Conservation (phyloP, 2,888 invertebrate genomes). For the Melieria crassipennis region DNA sequence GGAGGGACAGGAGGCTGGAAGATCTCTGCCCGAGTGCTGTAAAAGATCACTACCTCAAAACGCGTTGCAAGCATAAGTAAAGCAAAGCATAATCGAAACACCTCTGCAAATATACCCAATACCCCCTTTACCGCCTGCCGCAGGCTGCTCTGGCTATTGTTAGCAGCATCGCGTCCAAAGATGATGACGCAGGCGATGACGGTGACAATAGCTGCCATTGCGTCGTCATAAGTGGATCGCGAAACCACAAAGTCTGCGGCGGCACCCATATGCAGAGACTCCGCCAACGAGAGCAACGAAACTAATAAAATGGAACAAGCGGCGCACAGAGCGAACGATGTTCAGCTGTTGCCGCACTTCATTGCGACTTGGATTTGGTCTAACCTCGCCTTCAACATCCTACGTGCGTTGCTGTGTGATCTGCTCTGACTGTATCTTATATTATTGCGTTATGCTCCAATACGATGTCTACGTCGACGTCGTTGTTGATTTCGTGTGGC, state of each 20-base stretch:
- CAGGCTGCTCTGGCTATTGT: not conserved
- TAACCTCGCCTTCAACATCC: constrained; percentile 62
- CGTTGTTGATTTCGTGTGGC: constrained; percentile 8
- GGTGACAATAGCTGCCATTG: not conserved
- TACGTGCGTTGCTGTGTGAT: constrained; percentile 49
- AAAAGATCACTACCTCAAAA: constrained; percentile 32
- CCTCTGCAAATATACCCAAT: too few species aligned
- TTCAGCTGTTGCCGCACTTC: not conserved
- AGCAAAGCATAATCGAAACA: constrained; percentile 12
- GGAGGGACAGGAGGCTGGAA: too few species aligned
- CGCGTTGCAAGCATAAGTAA: constrained; percentile 23
- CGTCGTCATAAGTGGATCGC: not conserved
- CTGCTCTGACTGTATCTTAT: constrained; percentile 8
- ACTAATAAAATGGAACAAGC: constrained; percentile 8
- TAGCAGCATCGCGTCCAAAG: not conserved
- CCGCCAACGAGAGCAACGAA: not conserved
- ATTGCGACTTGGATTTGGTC: constrained; percentile 34
- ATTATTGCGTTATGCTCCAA: not conserved
- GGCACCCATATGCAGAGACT: constrained; percentile 1
- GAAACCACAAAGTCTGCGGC: not conserved
- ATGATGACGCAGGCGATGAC: not conserved
- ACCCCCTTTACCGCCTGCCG: not conserved
- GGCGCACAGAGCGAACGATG: not conserved
- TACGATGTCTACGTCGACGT: too few species aligned
- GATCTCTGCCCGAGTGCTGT: not conserved